A percentile compares a stretch with the other conserved stretches of the same genome.
Conservation (phyloP, 37 sponge, comb jelly and placozoan genomes). For the Hormiphora californensis region DNA sequence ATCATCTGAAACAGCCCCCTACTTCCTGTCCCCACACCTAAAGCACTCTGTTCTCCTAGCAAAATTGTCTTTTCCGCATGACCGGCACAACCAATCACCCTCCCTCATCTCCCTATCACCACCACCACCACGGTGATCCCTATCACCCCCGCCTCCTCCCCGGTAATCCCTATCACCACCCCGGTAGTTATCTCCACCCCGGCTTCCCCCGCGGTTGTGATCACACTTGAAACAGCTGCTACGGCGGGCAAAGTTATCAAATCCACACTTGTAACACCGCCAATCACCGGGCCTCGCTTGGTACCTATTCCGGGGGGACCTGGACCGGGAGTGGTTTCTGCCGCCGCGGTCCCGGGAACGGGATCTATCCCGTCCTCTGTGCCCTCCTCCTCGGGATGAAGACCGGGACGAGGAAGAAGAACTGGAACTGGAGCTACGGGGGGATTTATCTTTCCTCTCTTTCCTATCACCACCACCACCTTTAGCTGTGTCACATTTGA, state of each 20-base stretch:
- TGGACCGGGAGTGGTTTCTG: background rate
- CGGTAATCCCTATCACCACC: constrained; percentile 29
- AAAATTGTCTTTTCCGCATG: constrained; percentile 30
- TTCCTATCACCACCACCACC: background rate
- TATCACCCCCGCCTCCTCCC: background rate
- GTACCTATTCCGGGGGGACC: constrained; percentile 16
- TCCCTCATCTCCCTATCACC: background rate
- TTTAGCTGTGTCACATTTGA: constrained; percentile 7
- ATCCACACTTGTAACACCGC: background rate
- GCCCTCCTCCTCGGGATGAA: background rate
- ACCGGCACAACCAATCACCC: constrained; percentile 36
- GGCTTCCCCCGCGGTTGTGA: background rate
- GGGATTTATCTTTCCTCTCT: no score
- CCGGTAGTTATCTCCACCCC: background rate
- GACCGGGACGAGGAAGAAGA: background rate
- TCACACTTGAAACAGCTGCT: constrained; percentile 24
- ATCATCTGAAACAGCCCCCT: background rate
- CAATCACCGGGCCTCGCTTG: background rate
- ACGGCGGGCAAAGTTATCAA: constrained; percentile 41
- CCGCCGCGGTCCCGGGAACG: background rate
- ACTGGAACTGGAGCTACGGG: background rate
- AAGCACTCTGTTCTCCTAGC: constrained; percentile 39
- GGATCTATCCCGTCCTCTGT: background rate
- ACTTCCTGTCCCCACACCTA: constrained; percentile 39
- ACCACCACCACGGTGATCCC: background rate